These are phyloP conservation scores for Nemotelus nigrinus DNA, from an alignment of 2,888 invertebrate species.

Conservation along the genomic window DNA sequence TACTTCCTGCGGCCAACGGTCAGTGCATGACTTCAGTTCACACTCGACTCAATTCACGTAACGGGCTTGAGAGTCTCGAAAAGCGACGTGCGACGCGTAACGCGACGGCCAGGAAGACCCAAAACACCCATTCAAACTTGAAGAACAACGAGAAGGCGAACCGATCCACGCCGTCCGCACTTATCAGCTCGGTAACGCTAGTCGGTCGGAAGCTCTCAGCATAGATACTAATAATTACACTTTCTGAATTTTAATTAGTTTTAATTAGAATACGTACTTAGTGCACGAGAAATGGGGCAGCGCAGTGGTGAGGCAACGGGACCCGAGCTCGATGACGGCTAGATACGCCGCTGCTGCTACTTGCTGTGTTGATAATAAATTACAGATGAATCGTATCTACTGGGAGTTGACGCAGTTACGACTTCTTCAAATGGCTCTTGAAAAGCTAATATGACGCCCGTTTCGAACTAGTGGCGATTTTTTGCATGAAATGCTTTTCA, in stretches of 20 bases:
- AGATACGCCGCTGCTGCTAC: not conserved
- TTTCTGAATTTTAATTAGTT: slow-evolving; percentile 40
- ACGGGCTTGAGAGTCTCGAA: not conserved
- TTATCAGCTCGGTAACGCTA: not conserved
- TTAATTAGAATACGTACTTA: slow-evolving; percentile 40
- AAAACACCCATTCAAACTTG: not conserved
- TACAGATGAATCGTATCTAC: not conserved
- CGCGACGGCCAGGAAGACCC: not conserved
- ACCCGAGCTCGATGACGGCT: not conserved
- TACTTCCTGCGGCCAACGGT: no score
- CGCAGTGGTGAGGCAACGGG: not conserved
- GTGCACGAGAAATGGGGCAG: slow-evolving; percentile 19
- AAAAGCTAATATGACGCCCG: not conserved
- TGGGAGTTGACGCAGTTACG: not conserved
- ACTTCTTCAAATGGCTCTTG: not conserved
- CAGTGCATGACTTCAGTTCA: slow-evolving; percentile 3
- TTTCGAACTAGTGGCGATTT: not conserved
- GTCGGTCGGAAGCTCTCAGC: slow-evolving; percentile 31
- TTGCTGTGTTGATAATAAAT: slow-evolving; percentile 11
- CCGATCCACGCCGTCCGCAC: not conserved
- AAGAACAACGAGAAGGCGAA: slow-evolving; percentile 5
- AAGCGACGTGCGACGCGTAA: not conserved
- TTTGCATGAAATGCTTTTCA: not conserved
- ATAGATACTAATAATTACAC: slow-evolving; percentile 35
- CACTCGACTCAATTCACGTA: not conserved